phyloP scores from a whole-genome alignment of 2,888 invertebrate species.

The Cheilosia grossa region DNA sequence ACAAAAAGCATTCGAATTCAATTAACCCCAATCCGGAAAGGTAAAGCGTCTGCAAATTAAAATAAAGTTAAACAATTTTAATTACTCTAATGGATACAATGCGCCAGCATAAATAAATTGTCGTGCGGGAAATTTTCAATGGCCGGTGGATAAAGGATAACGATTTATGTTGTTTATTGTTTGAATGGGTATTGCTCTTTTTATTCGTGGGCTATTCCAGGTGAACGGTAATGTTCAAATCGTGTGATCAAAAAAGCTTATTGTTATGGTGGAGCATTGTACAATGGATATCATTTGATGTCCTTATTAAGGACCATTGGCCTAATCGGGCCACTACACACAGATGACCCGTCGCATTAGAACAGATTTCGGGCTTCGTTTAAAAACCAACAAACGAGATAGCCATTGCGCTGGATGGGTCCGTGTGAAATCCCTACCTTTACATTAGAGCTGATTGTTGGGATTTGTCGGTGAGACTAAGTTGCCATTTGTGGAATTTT shows the following conservation, averaged over 20 bases:
- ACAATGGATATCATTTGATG: conserved; percentile 35
- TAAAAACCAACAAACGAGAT: not conserved
- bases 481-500: conserved; percentile 5
- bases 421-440: not conserved
- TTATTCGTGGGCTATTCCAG: not conserved
- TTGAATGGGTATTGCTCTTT: not conserved
- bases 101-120: conserved; percentile 1
- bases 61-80: conserved; percentile 1
- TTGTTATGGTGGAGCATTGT: conserved; percentile 25
- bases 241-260: conserved; percentile 33
- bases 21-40: not conserved
- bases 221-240: conserved; percentile 29
- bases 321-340: not conserved
- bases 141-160: conserved; percentile 36
- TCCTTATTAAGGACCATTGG: conserved; percentile 17
- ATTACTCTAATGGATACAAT: conserved; percentile 1
- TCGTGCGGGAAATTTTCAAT: conserved; percentile 20
- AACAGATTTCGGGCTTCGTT: not conserved
- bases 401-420: not conserved
- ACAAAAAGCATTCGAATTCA: not conserved
- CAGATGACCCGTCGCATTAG: conserved; percentile 22
- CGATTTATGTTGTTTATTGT: conserved; percentile 36
- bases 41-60: not conserved
- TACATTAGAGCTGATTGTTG: too few relatives aligned
- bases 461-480: not conserved